These are phyloP conservation scores for Sinella curviseta DNA, from an alignment of 1,140 invertebrate species.

Conservation along the genomic window DNA sequence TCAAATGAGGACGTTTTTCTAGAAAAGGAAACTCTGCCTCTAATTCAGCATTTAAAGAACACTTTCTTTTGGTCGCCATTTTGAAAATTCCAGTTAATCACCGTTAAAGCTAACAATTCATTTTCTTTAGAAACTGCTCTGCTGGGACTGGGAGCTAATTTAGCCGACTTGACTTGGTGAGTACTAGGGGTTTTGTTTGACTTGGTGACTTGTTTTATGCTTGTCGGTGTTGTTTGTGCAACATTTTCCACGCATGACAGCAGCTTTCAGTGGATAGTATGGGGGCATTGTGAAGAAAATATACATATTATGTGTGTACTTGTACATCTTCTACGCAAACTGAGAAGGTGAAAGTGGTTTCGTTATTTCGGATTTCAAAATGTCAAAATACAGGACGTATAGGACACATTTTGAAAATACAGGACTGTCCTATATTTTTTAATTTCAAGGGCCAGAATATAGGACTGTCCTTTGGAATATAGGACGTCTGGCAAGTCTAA, in stretches of 20 bases:
- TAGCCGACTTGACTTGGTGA: background rate
- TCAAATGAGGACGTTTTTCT: background rate
- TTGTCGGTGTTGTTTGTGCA: background rate
- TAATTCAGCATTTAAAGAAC: slow-evolving; percentile 29
- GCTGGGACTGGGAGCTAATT: background rate
- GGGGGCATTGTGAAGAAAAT: background rate
- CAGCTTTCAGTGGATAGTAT: background rate
- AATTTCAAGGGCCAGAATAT: background rate
- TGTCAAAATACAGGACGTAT: background rate
- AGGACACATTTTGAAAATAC: background rate
- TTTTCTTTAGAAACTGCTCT: background rate
- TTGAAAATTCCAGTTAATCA: too few relatives aligned
- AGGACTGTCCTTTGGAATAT: too few relatives aligned
- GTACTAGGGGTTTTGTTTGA: background rate
- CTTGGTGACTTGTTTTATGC: background rate
- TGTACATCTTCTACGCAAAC: background rate
- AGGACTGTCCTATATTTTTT: background rate
- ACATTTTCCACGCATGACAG: background rate
- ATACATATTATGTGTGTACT: background rate
- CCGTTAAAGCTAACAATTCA: too few relatives aligned
- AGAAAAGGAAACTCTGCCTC: slow-evolving; percentile 29
- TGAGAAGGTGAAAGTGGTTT: background rate
- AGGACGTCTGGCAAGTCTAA: too few relatives aligned
- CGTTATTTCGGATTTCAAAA: background rate
- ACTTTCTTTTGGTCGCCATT: too few relatives aligned